Evolutionary conservation across 2,888 invertebrate genomes (phyloP), one percentile per base, ranked within the genome.

Genomic region (Mesorhabditis sp.): DNA sequence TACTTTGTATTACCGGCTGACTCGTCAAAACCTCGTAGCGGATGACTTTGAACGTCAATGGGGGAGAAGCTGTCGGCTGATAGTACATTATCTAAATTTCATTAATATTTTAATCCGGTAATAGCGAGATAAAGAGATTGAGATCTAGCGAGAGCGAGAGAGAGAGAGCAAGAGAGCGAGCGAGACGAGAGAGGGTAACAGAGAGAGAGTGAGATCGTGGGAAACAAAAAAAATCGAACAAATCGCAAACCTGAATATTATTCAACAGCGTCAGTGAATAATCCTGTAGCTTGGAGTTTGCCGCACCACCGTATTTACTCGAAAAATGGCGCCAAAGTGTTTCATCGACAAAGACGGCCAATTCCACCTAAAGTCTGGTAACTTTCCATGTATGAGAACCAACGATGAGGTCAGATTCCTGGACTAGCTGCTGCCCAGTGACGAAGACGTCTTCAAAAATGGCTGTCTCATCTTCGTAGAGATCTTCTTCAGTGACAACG

Each of bases 311-410:
- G 68, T 86, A 81, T 69, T 81, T 82, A 68, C 77, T 78, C 50
- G 74, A 76, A 76, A 84, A 85, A 71, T 85, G 84, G 50, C 80
- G 69, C 86, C 86, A 85, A 28, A 85, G 74, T 41, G 74, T 75
- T 68, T 86, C 80, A 68, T 85, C 85, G 4, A 85, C 79, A 67
- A 85, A 85, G 10, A 85, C 80, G 5, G 82, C 85, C 67, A 85
- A 67, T 78, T 85, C 85, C n/a, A 85, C 82, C 82, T 82, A 44
- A 6, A 73, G 67, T n/a, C 28, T n/a, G n/a, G 28, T 42, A 7
- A 15, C 4, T n/a, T 28, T 10, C n/a, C 7, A 15, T 3, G 4
- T 63, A 15, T 63, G 2, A 43, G 7, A 4, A 43, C 75, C 76
- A 45, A 79, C 81, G 62, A 81, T 74, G 43, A 82, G 73, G 58